These are phyloP conservation scores for Dipodomys merriami DNA, from an alignment of 2,113 vertebrate genomes.

Conservation along the genomic window DNA sequence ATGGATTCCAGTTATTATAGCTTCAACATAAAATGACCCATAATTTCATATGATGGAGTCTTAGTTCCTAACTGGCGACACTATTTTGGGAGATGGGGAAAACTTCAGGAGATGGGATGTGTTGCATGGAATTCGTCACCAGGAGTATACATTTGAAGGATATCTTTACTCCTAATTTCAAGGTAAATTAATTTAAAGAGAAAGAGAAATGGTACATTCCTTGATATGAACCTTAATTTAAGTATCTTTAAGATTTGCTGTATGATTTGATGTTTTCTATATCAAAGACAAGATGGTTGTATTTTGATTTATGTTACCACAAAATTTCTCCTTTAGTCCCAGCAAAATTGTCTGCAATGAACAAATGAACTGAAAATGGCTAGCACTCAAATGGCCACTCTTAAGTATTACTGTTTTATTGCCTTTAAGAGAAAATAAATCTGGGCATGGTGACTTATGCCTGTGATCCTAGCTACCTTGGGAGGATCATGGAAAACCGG, in stretches of 20 bases:
- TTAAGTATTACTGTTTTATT: slow-evolving; percentile 64
- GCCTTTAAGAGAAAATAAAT: background rate
- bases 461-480: too few species aligned
- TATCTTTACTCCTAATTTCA: background rate
- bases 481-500: too few species aligned
- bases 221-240: background rate
- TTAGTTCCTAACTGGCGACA: too few species aligned
- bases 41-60: background rate
- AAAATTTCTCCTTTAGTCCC: slow-evolving; percentile 36
- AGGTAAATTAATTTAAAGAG: background rate
- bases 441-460: too few species aligned
- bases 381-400: background rate
- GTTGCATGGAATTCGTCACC: too few species aligned
- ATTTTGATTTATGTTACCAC: background rate
- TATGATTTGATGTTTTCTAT: background rate
- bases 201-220: background rate
- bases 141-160: background rate
- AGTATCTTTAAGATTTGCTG: background rate
- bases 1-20: too few species aligned
- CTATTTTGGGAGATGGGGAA: background rate
- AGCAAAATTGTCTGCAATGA: background rate
- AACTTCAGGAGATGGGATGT: background rate
- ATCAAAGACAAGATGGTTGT: slow-evolving; percentile 14
- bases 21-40: background rate
- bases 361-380: background rate